These are phyloP conservation scores for Cremastinae sp. DNA, from an alignment of 2,888 invertebrate genomes.

Conservation along the genomic window DNA sequence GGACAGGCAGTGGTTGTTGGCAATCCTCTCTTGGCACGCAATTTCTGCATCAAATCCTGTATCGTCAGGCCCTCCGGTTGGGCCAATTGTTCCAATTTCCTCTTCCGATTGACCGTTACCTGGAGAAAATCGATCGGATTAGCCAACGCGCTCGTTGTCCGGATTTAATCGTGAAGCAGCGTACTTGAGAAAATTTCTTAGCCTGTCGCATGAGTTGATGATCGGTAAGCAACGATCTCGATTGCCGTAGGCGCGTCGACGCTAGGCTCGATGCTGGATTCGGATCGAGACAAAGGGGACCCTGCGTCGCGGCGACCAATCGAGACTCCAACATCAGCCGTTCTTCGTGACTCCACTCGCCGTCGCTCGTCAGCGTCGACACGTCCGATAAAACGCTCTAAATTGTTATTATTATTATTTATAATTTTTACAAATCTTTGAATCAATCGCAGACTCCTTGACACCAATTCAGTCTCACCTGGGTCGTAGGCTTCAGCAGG, in stretches of 20 bases:
- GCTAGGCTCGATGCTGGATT: constrained; percentile 90
- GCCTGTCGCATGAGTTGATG: constrained; percentile 88
- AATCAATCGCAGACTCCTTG: too few relatives aligned
- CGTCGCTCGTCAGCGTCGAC: constrained; percentile 77
- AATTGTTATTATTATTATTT: constrained; percentile 2
- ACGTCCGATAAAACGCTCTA: constrained; percentile 79
- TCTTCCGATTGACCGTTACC: constrained; percentile 91
- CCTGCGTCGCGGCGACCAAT: constrained; percentile 91
- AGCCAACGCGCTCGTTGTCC: background rate
- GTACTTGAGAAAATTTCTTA: constrained; percentile 89
- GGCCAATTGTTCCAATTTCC: constrained; percentile 92
- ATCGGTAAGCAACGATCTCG: constrained; percentile 88
- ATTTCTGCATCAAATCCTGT: constrained; percentile 83
- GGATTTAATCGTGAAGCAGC: background rate
- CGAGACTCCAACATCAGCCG: constrained; percentile 91
- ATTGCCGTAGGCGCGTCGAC: constrained; percentile 88
- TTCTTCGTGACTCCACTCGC: constrained; percentile 88
- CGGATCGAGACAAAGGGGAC: constrained; percentile 94
- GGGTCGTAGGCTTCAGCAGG: constrained; percentile 92
- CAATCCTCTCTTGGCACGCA: constrained; percentile 76
- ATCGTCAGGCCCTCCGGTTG: constrained; percentile 90
- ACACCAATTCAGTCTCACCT: constrained; percentile 82
- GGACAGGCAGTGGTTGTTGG: constrained; percentile 76
- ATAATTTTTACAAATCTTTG: too few relatives aligned
- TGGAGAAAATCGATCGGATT: constrained; percentile 71